These are phyloP conservation scores for Drosophila sechellia DNA, from an alignment of 1,140 invertebrate species.

Conservation along the genomic window DNA sequence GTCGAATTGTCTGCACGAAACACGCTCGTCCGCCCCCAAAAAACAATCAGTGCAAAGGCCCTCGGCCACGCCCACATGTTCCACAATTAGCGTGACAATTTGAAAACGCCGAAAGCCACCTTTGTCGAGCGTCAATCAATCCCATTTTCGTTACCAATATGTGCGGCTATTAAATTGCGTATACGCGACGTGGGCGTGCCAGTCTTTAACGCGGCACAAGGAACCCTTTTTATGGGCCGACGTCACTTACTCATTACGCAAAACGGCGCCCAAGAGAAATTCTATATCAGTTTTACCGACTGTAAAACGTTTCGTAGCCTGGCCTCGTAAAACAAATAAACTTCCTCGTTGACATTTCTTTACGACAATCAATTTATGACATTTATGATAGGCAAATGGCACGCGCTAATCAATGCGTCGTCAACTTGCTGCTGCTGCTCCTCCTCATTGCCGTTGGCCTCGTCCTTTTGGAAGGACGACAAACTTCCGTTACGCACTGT, in stretches of 20 bases:
- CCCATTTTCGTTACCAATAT: slow-evolving; percentile 32
- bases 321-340: slow-evolving; percentile 48
- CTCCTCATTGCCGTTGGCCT: neutral
- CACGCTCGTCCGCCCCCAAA: slow-evolving; percentile 17
- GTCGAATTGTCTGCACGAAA: slow-evolving; percentile 47
- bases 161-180: slow-evolving; percentile 73
- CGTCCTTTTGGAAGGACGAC: slow-evolving; percentile 31
- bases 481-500: slow-evolving; percentile 71
- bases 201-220: slow-evolving; percentile 1
- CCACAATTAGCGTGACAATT: slow-evolving; percentile 80
- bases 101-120: slow-evolving; percentile 66
- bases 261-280: slow-evolving; percentile 26
- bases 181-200: slow-evolving; percentile 55
- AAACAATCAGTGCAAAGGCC: slow-evolving; percentile 28
- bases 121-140: slow-evolving; percentile 39
- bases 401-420: slow-evolving; percentile 74
- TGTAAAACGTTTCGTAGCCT: slow-evolving; percentile 56
- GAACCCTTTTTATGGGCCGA: slow-evolving; percentile 39
- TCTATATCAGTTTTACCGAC: slow-evolving; percentile 54
- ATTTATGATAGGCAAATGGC: slow-evolving; percentile 78
- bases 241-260: slow-evolving; percentile 56
- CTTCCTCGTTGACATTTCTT: slow-evolving; percentile 53
- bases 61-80: slow-evolving; percentile 46
- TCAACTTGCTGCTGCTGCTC: slow-evolving; percentile 27
- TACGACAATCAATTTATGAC: slow-evolving; percentile 68